Percentiles rank a stretch among this genome's conserved stretches.
These are phyloP conservation scores for Acromyrmex charruanus DNA, from an alignment of 1,140 invertebrate species.

Conservation along the genomic window DNA sequence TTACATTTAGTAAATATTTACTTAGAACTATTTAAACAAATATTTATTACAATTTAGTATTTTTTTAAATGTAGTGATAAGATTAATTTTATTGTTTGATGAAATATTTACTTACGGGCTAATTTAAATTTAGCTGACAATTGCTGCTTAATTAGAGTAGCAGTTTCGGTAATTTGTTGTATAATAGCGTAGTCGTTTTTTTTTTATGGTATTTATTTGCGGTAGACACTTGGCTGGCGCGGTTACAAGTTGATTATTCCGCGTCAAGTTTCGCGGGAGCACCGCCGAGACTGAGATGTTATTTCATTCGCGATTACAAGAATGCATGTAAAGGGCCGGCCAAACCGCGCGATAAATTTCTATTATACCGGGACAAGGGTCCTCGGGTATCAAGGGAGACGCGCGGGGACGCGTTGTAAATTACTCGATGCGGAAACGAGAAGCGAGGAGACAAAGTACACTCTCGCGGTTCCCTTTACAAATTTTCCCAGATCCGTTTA, in stretches of 20 bases:
- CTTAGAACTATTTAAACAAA: too few species aligned
- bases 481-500: slow-evolving; percentile 49
- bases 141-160: not conserved
- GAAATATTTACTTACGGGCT: not conserved
- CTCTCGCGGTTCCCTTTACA: slow-evolving; percentile 47
- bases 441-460: slow-evolving; percentile 38
- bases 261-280: slow-evolving; percentile 30
- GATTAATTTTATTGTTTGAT: not conserved
- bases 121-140: not conserved
- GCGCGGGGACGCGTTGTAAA: slow-evolving; percentile 24
- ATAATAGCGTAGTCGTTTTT: not conserved
- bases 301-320: slow-evolving; percentile 47
- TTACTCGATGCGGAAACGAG: slow-evolving; percentile 56
- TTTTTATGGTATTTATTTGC: not conserved
- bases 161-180: not conserved
- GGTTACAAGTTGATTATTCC: slow-evolving; percentile 15
- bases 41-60: too few species aligned
- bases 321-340: slow-evolving; percentile 46
- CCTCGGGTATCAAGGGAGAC: not conserved
- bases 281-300: slow-evolving; percentile 11
- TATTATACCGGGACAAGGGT: slow-evolving; percentile 51
- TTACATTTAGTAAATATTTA: too few species aligned
- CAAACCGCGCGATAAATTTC: slow-evolving; percentile 73
- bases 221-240: slow-evolving; percentile 6
- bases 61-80: too few species aligned